Evolutionary conservation across 2,888 invertebrate genomes (phyloP).

Genomic region (Aelia acuminata): DNA sequence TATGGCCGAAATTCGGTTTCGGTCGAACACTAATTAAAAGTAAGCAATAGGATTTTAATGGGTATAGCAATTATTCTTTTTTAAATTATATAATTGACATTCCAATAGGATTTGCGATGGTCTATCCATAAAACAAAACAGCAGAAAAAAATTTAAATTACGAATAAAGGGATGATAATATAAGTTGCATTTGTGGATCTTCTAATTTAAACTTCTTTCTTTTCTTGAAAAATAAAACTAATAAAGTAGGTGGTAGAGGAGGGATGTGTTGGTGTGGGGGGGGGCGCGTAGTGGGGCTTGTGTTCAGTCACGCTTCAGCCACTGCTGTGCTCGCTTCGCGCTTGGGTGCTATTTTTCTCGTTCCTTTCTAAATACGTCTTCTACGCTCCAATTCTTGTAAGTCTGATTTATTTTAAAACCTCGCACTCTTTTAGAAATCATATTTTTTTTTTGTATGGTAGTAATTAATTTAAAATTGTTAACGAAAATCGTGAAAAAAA

Average conservation of each 20-base stretch:
- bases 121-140: too few relatives aligned
- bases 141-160: too few relatives aligned
- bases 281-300: not conserved
- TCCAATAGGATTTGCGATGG: too few relatives aligned
- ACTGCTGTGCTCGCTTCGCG: not conserved
- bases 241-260: not conserved
- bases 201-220: too few relatives aligned
- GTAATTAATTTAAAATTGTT: not conserved
- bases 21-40: too few relatives aligned
- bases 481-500: not conserved
- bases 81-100: too few relatives aligned
- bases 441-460: not conserved
- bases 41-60: too few relatives aligned
- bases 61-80: too few relatives aligned
- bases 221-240: not conserved
- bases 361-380: not conserved
- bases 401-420: not conserved
- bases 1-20: too few relatives aligned
- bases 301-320: not conserved
- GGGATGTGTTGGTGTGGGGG: too few relatives aligned
- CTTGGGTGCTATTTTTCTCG: not conserved
- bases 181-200: too few relatives aligned
- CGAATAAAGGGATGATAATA: too few relatives aligned
- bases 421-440: not conserved
- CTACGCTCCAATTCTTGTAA: not conserved